Percentiles rank a stretch among this genome's conserved stretches.
These are phyloP conservation scores for Tokudaia tokunoshimensis DNA, from an alignment of 2,797 vertebrate species.

Conservation along the genomic window DNA sequence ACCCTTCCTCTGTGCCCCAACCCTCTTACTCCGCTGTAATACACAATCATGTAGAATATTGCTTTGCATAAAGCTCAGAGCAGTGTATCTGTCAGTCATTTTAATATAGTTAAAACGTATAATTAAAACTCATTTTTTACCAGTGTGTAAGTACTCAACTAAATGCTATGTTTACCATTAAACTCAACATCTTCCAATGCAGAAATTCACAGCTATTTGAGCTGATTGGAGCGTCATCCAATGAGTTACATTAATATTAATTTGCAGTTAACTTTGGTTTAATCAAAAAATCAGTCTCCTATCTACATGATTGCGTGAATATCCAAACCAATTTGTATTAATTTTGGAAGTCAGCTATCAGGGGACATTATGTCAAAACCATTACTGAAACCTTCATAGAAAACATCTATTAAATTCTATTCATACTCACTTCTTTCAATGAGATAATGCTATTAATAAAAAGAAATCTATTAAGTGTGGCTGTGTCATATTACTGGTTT, in stretches of 20 bases:
- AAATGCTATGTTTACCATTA: constrained; percentile 61
- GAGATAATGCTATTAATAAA: constrained; percentile 62
- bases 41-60: not conserved
- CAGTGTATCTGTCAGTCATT: not conserved
- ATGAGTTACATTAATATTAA: constrained; percentile 72
- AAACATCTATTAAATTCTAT: constrained; percentile 61
- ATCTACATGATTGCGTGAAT: constrained; percentile 60
- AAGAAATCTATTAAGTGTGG: constrained; percentile 56
- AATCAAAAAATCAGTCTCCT: constrained; percentile 69
- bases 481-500: constrained; percentile 28
- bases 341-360: constrained; percentile 79
- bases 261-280: constrained; percentile 67
- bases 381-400: constrained; percentile 72
- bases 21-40: fast-evolving
- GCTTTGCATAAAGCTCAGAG: not conserved
- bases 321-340: constrained; percentile 78
- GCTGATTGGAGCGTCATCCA: constrained; percentile 2
- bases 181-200: not conserved
- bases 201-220: not conserved
- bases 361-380: constrained; percentile 70
- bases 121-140: constrained; percentile 65
- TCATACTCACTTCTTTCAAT: constrained; percentile 49
- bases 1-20: too few relatives aligned
- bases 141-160: constrained; percentile 28
- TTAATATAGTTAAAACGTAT: constrained; percentile 43